Conservation (phyloP, 2,113 vertebrate species). For the Rissa tridactyla region DNA sequence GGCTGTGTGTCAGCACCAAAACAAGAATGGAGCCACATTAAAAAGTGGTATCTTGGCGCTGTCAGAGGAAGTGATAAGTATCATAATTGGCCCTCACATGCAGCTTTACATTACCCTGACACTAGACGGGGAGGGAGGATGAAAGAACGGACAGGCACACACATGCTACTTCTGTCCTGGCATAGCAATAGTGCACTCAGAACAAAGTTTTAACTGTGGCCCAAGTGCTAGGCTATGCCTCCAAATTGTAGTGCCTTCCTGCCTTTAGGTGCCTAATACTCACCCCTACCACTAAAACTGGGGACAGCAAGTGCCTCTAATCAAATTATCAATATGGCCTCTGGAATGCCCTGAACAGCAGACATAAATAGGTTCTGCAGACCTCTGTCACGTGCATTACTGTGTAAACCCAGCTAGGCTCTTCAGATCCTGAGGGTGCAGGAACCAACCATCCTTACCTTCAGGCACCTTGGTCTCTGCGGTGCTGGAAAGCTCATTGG, state of each 20-base stretch:
- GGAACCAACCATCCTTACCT: background rate
- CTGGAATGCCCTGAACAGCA: background rate
- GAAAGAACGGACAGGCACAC: conserved; percentile 20
- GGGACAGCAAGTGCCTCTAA: background rate
- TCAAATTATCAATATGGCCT: background rate
- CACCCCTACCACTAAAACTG: background rate
- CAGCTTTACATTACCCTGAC: conserved; percentile 22
- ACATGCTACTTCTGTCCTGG: conserved; percentile 2
- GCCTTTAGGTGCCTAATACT: background rate
- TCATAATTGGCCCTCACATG: conserved; percentile 42
- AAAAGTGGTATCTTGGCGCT: conserved; percentile 11
- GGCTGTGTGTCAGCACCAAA: conserved; percentile 34
- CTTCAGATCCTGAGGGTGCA: background rate
- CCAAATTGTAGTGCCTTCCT: background rate
- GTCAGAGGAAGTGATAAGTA: conserved; percentile 35
- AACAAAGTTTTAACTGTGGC: background rate
- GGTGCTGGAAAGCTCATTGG: conserved; percentile 71
- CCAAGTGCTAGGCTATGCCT: background rate
- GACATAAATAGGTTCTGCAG: background rate
- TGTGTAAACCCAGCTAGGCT: background rate
- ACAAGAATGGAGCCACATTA: conserved; percentile 47
- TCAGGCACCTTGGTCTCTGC: conserved; percentile 1
- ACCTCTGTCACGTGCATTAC: background rate
- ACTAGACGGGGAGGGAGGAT: background rate
- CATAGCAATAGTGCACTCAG: background rate